These are phyloP conservation scores for Anorthoa munda DNA, from an alignment of 2,888 invertebrate species.

Conservation along the genomic window DNA sequence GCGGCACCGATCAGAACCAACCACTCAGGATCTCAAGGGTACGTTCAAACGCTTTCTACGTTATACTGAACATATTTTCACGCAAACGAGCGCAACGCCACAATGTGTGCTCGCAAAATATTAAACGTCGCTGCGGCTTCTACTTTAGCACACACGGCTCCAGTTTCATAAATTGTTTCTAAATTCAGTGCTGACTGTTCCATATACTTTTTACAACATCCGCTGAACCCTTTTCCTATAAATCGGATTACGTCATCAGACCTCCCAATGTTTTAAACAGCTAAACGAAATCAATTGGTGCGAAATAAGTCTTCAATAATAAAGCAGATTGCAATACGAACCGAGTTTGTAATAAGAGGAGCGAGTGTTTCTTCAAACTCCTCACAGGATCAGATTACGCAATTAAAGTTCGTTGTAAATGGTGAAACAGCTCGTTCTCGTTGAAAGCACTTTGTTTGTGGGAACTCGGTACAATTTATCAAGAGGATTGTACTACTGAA, in stretches of 20 bases:
- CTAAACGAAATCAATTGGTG: constrained; percentile 49
- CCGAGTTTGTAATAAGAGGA: constrained; percentile 64
- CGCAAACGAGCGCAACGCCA: constrained; percentile 32
- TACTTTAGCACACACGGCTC: constrained; percentile 25
- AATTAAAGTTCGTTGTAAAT: constrained; percentile 78
- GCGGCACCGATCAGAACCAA: constrained; percentile 95
- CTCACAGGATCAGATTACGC: constrained; percentile 76
- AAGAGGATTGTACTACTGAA: constrained; percentile 75
- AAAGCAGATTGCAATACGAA: constrained; percentile 49
- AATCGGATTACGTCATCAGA: constrained; percentile 51
- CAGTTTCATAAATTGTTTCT: constrained; percentile 57
- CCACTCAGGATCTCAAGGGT: constrained; percentile 95
- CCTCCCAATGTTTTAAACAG: constrained; percentile 14
- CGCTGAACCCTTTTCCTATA: constrained; percentile 49
- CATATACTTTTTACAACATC: constrained; percentile 59
- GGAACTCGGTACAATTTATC: constrained; percentile 73
- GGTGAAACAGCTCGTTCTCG: constrained; percentile 73
- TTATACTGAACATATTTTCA: constrained; percentile 38
- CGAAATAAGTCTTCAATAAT: constrained; percentile 50
- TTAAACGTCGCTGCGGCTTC: constrained; percentile 26
- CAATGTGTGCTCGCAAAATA: constrained; percentile 44
- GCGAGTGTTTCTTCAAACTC: constrained; percentile 69
- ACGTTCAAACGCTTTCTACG: constrained; percentile 80
- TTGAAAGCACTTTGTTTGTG: constrained; percentile 76
- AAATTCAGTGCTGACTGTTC: constrained; percentile 52